phyloP scores from a whole-genome alignment of 2,113 vertebrate species.

The Oncorhynchus gorbuscha region DNA sequence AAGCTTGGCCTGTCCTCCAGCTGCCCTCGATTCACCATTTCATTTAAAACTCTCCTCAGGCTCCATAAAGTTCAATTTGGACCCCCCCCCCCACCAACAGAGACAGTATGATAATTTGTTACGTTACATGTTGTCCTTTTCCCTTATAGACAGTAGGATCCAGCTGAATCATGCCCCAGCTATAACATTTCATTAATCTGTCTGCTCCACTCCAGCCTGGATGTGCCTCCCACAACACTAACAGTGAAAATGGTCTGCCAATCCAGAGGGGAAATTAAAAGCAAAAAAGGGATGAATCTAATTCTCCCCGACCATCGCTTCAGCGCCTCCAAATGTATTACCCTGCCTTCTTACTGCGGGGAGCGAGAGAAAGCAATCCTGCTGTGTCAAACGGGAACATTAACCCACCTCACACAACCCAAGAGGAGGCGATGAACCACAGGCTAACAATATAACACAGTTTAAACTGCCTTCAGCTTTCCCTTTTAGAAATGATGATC shows the following conservation, averaged over 20 bases:
- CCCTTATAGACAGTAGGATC: conserved; percentile 50
- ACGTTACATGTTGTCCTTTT: conserved; percentile 24
- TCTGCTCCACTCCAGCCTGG: conserved; percentile 39
- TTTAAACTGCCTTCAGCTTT: conserved; percentile 56
- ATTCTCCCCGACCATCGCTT: conserved; percentile 73
- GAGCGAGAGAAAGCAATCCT: conserved; percentile 67
- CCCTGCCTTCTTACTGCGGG: conserved; percentile 68
- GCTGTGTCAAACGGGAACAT: conserved; percentile 72
- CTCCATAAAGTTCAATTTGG: conserved; percentile 41
- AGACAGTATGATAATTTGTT: conserved; percentile 20
- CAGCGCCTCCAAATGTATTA: conserved; percentile 69
- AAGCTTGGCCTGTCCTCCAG: neutral
- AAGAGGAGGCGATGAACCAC: conserved; percentile 71
- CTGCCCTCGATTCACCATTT: conserved; percentile 19
- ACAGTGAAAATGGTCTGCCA: conserved; percentile 68
- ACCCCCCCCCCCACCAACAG: conserved; percentile 5
- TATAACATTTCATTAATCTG: conserved; percentile 41
- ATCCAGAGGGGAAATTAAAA: conserved; percentile 75
- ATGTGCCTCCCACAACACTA: conserved; percentile 51
- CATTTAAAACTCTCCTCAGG: conserved; percentile 5
- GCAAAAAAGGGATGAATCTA: conserved; percentile 59
- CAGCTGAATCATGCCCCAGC: conserved; percentile 28
- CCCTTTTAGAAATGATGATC: neutral
- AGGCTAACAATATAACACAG: conserved; percentile 68
- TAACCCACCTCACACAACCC: conserved; percentile 63